phyloP scores from a whole-genome alignment of 92 coral and sea anemone genomes.

The Palythoa grandiflora region DNA sequence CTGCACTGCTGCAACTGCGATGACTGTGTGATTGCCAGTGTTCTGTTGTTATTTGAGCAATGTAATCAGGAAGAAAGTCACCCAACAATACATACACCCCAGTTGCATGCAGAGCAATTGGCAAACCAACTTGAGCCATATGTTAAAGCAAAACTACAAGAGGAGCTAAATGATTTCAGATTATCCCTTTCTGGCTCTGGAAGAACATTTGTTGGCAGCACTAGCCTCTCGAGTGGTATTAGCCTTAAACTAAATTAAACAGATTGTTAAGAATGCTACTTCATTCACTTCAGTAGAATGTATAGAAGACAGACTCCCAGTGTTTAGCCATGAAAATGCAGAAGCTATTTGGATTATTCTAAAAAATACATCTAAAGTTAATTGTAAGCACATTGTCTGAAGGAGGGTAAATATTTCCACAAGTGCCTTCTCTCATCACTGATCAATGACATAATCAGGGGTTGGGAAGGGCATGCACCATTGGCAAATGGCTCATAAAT shows the following conservation, averaged over 20 bases:
- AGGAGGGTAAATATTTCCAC: not conserved
- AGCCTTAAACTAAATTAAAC: slow-evolving; percentile 52
- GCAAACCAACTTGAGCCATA: slow-evolving; percentile 13
- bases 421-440: not conserved
- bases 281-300: slow-evolving; percentile 41
- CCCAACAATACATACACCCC: not conserved
- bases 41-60: not conserved
- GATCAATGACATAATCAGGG: not conserved
- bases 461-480: too few relatives aligned
- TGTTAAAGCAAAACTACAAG: not conserved
- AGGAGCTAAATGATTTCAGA: slow-evolving; percentile 20
- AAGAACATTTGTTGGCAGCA: slow-evolving; percentile 66
- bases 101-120: not conserved
- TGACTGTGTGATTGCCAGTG: slow-evolving; percentile 47
- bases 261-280: slow-evolving; percentile 54
- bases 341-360: slow-evolving; percentile 53
- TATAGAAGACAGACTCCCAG: slow-evolving; percentile 51
- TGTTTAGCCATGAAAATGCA: slow-evolving; percentile 59
- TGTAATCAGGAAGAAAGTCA: slow-evolving; percentile 14
- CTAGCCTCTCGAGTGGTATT: slow-evolving; percentile 65
- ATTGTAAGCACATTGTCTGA: not conserved
- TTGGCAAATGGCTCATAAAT: too few relatives aligned
- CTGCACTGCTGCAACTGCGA: slow-evolving; percentile 51
- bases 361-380: slow-evolving; percentile 38
- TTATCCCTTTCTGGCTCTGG: slow-evolving; percentile 26